Evolutionary conservation across 2,797 vertebrate species (phyloP).

Genomic region (Schizopygopsis malacanthus): DNA sequence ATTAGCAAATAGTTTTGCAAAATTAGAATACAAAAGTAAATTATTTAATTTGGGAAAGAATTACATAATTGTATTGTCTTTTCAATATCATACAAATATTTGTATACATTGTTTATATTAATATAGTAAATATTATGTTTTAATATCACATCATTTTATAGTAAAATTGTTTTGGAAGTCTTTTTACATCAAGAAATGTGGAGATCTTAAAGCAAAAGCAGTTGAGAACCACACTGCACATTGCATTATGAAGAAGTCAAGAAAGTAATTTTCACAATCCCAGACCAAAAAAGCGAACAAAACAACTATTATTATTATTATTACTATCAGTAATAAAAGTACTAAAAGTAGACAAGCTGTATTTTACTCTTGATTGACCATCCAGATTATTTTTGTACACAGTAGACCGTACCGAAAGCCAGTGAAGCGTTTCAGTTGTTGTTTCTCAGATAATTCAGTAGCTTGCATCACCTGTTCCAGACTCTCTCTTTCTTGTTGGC

Average conservation of each 20-base stretch:
- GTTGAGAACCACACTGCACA: background rate
- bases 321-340: background rate
- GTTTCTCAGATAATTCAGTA: conserved; percentile 29
- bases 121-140: background rate
- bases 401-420: background rate
- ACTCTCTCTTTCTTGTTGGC: conserved; percentile 27
- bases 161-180: background rate
- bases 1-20: background rate
- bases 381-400: conserved; percentile 24
- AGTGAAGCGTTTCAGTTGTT: conserved; percentile 6
- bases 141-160: no score
- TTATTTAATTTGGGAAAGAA: background rate
- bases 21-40: background rate
- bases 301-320: background rate
- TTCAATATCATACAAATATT: no score
- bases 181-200: background rate
- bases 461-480: conserved; percentile 48
- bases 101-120: background rate
- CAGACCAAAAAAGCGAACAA: background rate
- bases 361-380: conserved; percentile 49
- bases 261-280: background rate
- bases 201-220: background rate
- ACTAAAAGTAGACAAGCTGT: background rate
- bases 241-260: background rate
- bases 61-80: no score